These are phyloP conservation scores for Mesocentrotus franciscanus DNA, from an alignment of 53 echinoderm and acorn worm species.

Conservation along the genomic window DNA sequence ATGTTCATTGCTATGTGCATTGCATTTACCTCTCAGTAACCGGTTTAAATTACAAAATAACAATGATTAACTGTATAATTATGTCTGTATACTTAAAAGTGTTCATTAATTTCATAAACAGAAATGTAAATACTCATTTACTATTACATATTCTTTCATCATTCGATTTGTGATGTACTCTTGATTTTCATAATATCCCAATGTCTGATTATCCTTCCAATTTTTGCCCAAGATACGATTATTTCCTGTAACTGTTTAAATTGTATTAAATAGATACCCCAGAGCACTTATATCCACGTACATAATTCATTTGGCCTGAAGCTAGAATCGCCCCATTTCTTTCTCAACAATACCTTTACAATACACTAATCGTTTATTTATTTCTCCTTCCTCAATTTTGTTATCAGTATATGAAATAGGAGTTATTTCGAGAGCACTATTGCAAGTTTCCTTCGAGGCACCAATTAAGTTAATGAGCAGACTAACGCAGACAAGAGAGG, in stretches of 20 bases:
- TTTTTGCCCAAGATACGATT: too few relatives aligned
- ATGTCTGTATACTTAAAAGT: too few relatives aligned
- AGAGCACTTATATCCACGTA: neutral
- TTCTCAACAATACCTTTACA: neutral
- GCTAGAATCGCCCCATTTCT: neutral
- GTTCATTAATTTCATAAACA: too few relatives aligned
- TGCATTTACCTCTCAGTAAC: too few relatives aligned
- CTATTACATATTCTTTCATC: neutral
- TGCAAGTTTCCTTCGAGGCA: neutral
- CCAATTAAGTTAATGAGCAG: neutral
- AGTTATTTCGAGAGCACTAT: neutral
- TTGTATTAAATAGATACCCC: neutral
- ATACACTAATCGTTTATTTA: neutral
- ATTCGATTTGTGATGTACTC: neutral
- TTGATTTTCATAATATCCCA: neutral
- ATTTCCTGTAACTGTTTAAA: neutral
- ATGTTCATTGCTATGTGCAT: neutral
- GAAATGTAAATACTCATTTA: neutral
- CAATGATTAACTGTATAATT: too few relatives aligned
- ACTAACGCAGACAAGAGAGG: neutral
- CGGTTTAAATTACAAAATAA: too few relatives aligned
- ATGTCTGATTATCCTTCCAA: neutral
- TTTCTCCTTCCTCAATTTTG: neutral
- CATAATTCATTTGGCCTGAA: neutral
- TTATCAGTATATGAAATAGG: neutral